Evolutionary conservation across 2,888 invertebrate species (phyloP).

Genomic region (Lepidocyrtoides sp.): DNA sequence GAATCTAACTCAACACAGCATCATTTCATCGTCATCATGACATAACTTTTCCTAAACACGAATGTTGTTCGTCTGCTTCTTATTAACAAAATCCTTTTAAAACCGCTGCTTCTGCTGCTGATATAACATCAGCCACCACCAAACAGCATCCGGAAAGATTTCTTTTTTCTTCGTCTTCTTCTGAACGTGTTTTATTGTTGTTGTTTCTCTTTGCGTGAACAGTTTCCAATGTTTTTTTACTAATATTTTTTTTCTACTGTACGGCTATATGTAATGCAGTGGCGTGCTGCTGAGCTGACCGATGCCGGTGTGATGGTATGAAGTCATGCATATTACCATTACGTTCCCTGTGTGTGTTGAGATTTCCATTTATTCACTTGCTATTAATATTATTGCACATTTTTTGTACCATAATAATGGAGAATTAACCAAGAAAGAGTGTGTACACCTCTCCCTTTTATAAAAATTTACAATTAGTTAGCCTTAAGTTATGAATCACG

Average conservation of each 20-base stretch:
- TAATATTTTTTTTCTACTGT: not conserved
- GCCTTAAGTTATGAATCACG: constrained; percentile 74
- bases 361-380: constrained; percentile 24
- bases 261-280: not conserved
- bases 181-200: constrained; percentile 19
- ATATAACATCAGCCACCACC: not conserved
- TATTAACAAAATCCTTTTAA: not conserved
- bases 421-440: constrained; percentile 1
- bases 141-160: constrained; percentile 7
- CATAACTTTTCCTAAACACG: constrained; percentile 29
- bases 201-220: constrained; percentile 5
- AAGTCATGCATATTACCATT: constrained; percentile 45
- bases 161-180: constrained; percentile 16
- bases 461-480: constrained; percentile 69
- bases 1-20: no score
- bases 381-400: constrained; percentile 14
- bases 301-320: not conserved
- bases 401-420: not conserved
- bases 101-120: not conserved
- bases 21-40: constrained; percentile 3
- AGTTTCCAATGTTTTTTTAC: not conserved
- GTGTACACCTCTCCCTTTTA: constrained; percentile 41
- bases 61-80: not conserved
- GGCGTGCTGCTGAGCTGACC: not conserved
- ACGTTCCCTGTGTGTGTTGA: constrained; percentile 10